A percentile compares a stretch with the other conserved stretches of the same genome.
Conservation (phyloP, 2,888 invertebrate species). For the Drosophila aldrichi region DNA sequence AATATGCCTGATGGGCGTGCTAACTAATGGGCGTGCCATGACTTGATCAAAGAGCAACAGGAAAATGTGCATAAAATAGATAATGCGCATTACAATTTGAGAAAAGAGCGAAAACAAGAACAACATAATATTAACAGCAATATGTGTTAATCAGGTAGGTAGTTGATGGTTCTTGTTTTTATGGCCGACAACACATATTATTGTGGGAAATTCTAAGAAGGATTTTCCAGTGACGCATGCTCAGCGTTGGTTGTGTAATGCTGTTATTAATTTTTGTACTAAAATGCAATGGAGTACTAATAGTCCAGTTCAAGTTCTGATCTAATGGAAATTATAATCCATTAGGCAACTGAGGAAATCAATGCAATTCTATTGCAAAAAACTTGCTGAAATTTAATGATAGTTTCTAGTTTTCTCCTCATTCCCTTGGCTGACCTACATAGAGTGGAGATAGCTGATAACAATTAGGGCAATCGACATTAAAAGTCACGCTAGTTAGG, state of each 20-base stretch:
- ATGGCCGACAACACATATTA: conserved; percentile 41
- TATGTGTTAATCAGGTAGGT: conserved; percentile 61
- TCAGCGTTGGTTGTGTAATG: neutral
- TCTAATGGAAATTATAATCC: neutral
- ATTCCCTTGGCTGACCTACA: neutral
- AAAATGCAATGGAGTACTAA: too few relatives aligned
- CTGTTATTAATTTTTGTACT: too few relatives aligned
- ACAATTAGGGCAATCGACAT: too few relatives aligned
- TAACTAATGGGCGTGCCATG: conserved; percentile 40
- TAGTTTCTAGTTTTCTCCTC: neutral
- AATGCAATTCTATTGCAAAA: too few relatives aligned
- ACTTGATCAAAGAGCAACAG: conserved; percentile 60
- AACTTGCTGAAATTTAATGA: neutral
- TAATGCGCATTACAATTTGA: conserved; percentile 64
- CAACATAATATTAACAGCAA: conserved; percentile 24
- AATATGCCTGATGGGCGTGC: conserved; percentile 4
- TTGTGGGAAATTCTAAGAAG: conserved; percentile 47
- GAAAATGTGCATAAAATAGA: conserved; percentile 78
- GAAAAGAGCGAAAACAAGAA: conserved; percentile 2
- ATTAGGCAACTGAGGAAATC: neutral
- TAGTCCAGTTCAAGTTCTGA: neutral
- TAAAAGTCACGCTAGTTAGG: too few relatives aligned
- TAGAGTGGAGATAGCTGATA: neutral
- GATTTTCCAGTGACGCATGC: conserved; percentile 19
- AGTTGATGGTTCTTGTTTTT: conserved; percentile 60